Conservation (phyloP, 2,113 vertebrate species). For the Plotosus lineatus region DNA sequence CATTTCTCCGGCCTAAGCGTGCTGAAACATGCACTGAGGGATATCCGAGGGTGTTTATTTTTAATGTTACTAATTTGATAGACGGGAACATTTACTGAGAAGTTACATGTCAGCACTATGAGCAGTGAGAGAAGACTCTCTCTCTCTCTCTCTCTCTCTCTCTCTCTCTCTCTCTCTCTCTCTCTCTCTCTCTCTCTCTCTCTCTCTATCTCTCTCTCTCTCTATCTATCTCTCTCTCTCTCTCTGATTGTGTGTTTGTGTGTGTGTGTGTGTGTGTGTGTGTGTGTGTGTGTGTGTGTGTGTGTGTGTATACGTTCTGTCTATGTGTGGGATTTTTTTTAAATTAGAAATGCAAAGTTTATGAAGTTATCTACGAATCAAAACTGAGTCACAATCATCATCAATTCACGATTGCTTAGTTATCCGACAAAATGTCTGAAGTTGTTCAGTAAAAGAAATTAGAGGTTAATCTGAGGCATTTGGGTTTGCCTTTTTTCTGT, state of each 20-base stretch:
- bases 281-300: slow-evolving; percentile 11
- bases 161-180: too few relatives aligned
- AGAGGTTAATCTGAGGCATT: slow-evolving; percentile 11
- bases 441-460: background rate
- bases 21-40: slow-evolving; percentile 22
- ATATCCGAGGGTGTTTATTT: slow-evolving; percentile 40
- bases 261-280: background rate
- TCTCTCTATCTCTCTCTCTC: too few relatives aligned
- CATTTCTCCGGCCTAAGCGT: slow-evolving; percentile 6
- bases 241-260: too few relatives aligned
- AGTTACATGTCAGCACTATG: slow-evolving; percentile 29
- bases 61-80: slow-evolving; percentile 48
- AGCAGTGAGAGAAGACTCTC: background rate
- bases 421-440: slow-evolving; percentile 49
- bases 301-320: slow-evolving; percentile 1
- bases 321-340: background rate
- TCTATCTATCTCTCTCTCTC: too few relatives aligned
- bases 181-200: too few relatives aligned
- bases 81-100: slow-evolving; percentile 41
- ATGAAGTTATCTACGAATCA: background rate
- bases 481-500: slow-evolving; percentile 28
- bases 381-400: background rate
- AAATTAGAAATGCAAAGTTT: background rate
- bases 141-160: too few relatives aligned
- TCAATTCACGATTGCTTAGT: background rate